These are phyloP conservation scores for Pluvianellus socialis DNA, from an alignment of 2,113 vertebrate genomes.

Conservation along the genomic window DNA sequence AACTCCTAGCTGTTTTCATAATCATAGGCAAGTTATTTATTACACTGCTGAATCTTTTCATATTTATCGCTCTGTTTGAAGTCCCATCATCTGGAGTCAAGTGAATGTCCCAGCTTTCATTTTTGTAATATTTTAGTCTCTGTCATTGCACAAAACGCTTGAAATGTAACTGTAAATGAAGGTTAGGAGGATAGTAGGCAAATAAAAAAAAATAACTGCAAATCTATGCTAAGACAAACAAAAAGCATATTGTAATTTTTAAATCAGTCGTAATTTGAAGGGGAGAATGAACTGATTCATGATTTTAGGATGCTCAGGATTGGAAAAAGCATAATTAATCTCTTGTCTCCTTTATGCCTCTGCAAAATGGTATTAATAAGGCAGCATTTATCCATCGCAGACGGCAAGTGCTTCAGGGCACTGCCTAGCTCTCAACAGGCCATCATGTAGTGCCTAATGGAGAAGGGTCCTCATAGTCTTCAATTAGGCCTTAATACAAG, in stretches of 20 bases:
- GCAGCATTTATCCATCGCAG: background rate
- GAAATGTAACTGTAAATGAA: background rate
- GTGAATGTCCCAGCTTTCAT: background rate
- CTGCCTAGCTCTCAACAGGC: background rate
- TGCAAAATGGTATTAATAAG: background rate
- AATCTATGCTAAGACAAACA: background rate
- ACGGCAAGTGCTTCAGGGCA: background rate
- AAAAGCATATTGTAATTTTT: background rate
- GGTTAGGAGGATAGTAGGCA: background rate
- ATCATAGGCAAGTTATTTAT: background rate
- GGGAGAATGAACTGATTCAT: background rate
- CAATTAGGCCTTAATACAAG: background rate
- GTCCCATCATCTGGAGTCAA: conserved; percentile 7
- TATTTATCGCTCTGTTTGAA: conserved; percentile 5
- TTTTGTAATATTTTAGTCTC: background rate
- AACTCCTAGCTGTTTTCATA: background rate
- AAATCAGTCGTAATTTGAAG: background rate
- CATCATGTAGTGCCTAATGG: background rate
- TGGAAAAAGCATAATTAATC: background rate
- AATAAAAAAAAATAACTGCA: background rate
- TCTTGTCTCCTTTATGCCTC: background rate
- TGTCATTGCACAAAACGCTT: background rate
- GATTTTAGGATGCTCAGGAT: background rate
- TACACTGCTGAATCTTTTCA: background rate
- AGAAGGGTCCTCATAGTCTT: background rate